These are phyloP conservation scores for Austrofundulus limnaeus DNA, from an alignment of 2,113 vertebrate species.

Conservation along the genomic window DNA sequence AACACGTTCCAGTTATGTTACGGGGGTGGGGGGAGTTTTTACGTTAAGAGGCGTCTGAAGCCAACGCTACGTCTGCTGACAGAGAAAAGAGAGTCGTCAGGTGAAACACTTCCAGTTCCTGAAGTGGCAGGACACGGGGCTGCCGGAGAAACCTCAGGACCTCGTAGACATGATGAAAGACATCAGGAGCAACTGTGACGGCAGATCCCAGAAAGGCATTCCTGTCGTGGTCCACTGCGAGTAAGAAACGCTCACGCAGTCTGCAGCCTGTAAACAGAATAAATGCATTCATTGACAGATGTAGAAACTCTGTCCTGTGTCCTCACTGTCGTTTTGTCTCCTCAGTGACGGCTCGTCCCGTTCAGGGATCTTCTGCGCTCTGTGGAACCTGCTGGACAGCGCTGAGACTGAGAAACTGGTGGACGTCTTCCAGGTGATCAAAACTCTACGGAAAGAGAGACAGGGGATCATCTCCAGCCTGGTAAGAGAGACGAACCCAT, in stretches of 20 bases:
- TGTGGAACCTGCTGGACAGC: conserved; percentile 91
- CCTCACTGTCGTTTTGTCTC: neutral
- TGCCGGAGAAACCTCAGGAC: conserved; percentile 82
- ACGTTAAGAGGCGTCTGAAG: neutral
- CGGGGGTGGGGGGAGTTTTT: neutral
- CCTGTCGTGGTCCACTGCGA: conserved; percentile 87
- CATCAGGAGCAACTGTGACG: conserved; percentile 70
- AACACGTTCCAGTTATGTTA: neutral
- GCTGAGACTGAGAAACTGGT: conserved; percentile 88
- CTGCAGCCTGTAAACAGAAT: too few relatives aligned
- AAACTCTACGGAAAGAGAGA: conserved; percentile 86
- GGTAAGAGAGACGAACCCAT: conserved; percentile 82
- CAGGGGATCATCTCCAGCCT: conserved; percentile 80
- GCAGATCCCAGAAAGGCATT: conserved; percentile 44
- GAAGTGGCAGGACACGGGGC: conserved; percentile 78
- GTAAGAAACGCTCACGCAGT: conserved; percentile 68
- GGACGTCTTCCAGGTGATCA: conserved; percentile 92
- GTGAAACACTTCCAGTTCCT: conserved; percentile 88
- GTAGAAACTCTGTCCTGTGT: neutral
- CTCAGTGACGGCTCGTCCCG: conserved; percentile 87
- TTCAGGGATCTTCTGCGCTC: conserved; percentile 88
- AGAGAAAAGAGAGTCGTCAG: conserved; percentile 86
- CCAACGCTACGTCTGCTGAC: conserved; percentile 37
- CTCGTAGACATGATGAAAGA: conserved; percentile 82
- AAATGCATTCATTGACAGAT: too few relatives aligned